Conservation (phyloP, 2,113 vertebrate genomes). For the Dendrocopos noguchii region DNA sequence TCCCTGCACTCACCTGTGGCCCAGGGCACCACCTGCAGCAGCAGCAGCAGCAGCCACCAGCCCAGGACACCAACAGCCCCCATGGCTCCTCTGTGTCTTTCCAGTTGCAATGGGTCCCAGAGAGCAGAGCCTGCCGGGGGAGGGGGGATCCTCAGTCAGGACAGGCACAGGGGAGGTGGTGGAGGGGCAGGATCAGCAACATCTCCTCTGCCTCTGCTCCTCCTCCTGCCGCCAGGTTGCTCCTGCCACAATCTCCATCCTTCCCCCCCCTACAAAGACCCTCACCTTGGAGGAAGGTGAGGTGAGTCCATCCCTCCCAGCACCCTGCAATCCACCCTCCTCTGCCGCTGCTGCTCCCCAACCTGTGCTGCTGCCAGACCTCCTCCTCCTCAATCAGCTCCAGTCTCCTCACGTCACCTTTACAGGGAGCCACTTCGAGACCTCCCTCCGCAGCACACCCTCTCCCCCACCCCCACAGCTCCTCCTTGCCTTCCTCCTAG, state of each 20-base stretch:
- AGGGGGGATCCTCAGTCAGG: neutral
- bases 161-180: neutral
- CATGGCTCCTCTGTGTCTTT: neutral
- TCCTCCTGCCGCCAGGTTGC: neutral
- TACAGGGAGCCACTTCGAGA: neutral
- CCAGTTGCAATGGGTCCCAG: rapidly evolving
- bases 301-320: neutral
- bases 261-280: rapidly evolving
- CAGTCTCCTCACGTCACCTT: neutral
- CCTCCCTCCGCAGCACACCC: slow-evolving; percentile 35
- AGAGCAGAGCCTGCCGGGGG: neutral
- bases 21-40: rapidly evolving
- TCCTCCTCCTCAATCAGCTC: neutral
- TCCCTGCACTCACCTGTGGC: neutral
- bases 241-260: rapidly evolving
- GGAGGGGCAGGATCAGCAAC: neutral
- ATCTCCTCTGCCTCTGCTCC: neutral
- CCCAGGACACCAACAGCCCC: neutral
- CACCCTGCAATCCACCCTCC: neutral
- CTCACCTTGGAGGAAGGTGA: neutral
- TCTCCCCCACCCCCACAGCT: slow-evolving; percentile 49
- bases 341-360: neutral
- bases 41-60: neutral
- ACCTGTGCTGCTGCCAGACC: neutral
- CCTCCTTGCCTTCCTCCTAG: slow-evolving; percentile 12